Evolutionary conservation across 2,888 invertebrate genomes (phyloP), one percentile per base, ranked within the genome.

Genomic region (Harmothoe impar): DNA sequence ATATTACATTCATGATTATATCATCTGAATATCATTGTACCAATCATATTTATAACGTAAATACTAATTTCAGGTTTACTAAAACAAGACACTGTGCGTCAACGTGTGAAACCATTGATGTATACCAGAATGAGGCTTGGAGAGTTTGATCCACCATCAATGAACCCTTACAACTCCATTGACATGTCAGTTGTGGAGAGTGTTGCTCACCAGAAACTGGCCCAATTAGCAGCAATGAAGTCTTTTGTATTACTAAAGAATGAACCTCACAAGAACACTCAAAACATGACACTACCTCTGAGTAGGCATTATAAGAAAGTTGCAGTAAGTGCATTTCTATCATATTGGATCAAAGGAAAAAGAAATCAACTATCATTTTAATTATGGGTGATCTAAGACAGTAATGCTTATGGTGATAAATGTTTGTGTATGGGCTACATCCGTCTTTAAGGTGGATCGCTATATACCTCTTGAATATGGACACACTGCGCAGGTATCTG

Each of bases 161-260:
- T 94, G 94, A 95, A 94, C 91, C 95, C 95, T 0, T 95, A 94
- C 91, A 90, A 89, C 35, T 89, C 88, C 12, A 91, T 94, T 35
- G 84, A 92, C 78, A 68, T 92, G 43, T 92, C 93, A 15, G 93
- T 93, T 10, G 89, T 94, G 0, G 93, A 93, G 91, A 93, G 92
- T 86, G 54, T 33, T 15, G 92, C 89, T 3, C 94, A 94, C 88
- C 88, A 93, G 86, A 43, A 92, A 35, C 92, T 94, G n/a, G 93
- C 94, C 10, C 23, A 94, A 12, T 86, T 86, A n/a, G 93, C 93
- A 25, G 94, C 94, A 23, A 92, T 92, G 85, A 93, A 94, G 91
- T 93, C 93, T 7, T 94, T 94, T 91, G 94, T 94, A 20, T 91
- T 94, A 43, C 92, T 94, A 90, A 94, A 94, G 91, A 94, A 94